Base-by-base conservation (phyloP, 2,888 invertebrate species). In the Hypsopygia costalis region DNA sequence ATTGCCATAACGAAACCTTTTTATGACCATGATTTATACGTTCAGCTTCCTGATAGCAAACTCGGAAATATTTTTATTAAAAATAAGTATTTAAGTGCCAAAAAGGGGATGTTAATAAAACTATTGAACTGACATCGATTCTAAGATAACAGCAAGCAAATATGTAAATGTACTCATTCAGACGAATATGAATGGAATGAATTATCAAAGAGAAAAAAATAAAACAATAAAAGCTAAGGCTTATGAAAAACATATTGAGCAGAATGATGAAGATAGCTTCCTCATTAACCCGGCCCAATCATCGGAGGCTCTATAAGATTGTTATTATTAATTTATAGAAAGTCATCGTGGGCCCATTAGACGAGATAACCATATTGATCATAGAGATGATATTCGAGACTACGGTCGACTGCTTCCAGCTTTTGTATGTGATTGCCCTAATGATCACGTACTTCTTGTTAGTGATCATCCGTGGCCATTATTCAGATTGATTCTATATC, bases 261-360 rank as follows among this genome's bases (percentile, higher is more conserved):
- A 60, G 62, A 60, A 58, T 70, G 75, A 86, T 82, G 76, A 81
- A 85, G 83, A 75, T 68, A 65, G 73, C 69, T 75, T 74, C 80
- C 73, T 86, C 81, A 87, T 87, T 87, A 86, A 79, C 64, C 58
- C 60, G 56, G 62, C 49, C 76, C 81, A 81, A 81, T 86, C 83
- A 71, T 75, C 69, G 69, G 63, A 58, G 67, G 68, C 70, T 70
- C 63, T 51, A 52, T 53, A 51, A 52, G 69, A 64, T 73, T 75
- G 81, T 85, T 81, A 80, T 87, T 88, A 87, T 86, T 83, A 85
- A 87, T 86, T 82, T 88, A 83, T 87, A 83, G 86, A 87, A 83
- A 88, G 88, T 88, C 88, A 88, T 86, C 81, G 76, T 72, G 58
- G 50, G 61, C 60, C 83, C 83, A 88, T 88, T 88, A 86, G 80